Evolutionary conservation across 1,140 invertebrate species (phyloP).

Genomic region (Phenacoccus solenopsis): DNA sequence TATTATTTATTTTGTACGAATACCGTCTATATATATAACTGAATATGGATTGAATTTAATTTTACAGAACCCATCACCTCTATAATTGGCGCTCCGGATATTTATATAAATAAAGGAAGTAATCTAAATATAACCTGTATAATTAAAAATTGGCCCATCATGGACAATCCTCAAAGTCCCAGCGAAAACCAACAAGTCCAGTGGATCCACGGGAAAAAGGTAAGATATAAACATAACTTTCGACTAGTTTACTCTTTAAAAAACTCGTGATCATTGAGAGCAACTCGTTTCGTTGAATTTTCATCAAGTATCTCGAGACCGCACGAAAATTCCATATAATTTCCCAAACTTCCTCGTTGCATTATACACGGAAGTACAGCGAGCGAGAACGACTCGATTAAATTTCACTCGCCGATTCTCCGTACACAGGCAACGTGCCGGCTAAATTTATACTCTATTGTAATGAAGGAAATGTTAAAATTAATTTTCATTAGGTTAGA

Average conservation of each 20-base stretch:
- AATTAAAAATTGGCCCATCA: slow-evolving; percentile 56
- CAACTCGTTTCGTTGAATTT: too few species aligned
- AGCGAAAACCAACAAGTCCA: slow-evolving; percentile 3
- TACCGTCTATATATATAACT: too few species aligned
- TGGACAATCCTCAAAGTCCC: slow-evolving; percentile 11
- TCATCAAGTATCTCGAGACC: too few species aligned
- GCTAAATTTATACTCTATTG: not conserved
- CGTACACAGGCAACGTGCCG: not conserved
- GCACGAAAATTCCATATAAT: too few species aligned
- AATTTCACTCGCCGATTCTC: not conserved
- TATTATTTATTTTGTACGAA: too few species aligned
- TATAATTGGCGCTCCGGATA: slow-evolving; percentile 68
- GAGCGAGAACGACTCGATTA: not conserved
- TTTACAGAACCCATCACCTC: slow-evolving; percentile 67
- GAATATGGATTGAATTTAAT: too few species aligned
- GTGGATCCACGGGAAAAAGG: not conserved
- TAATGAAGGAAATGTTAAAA: not conserved
- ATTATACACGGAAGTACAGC: too few species aligned
- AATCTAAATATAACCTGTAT: slow-evolving; percentile 82
- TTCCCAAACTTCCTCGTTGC: too few species aligned
- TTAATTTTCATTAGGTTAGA: not conserved
- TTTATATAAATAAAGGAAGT: slow-evolving; percentile 76
- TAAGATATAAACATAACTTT: too few species aligned
- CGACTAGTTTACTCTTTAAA: too few species aligned
- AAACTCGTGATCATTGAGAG: too few species aligned